Evolutionary conservation across 1,140 invertebrate species (phyloP), one percentile per base, ranked within the genome.

Genomic region (Drosophila setifemur): DNA sequence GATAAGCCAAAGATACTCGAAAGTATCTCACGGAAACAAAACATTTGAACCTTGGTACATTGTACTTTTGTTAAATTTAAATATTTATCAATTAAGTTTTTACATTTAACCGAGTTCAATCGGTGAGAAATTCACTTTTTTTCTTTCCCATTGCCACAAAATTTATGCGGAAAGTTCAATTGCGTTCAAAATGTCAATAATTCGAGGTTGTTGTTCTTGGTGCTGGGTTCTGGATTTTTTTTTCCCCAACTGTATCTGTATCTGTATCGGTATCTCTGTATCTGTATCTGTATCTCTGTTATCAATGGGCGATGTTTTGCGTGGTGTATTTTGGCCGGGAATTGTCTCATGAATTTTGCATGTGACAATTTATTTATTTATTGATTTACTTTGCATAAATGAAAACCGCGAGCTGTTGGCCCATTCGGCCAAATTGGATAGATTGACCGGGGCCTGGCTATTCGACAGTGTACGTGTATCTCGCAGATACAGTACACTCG

Each of bases 351-450:
- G 71, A 74, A 85, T 85, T 75, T 85, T 75, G 79, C 75, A 86
- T 85, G 82, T 23, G 71, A 39, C 81, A 85, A 86, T 85, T 87
- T 87, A 85, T 85, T 79, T 81, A 85, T 85, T 85, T 75, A 86
- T 85, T 85, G 79, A 83, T 85, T 83, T 85, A 85, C 79, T 82
- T 74, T 53, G 48, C 61, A 58, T 64, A 9, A 35, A 16, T 14
- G 23, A 18, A 44, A 64, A 25, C 57, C 28, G 35, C 52, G 29
- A 66, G 31, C 12, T 55, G 7, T 63, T n/a, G n/a, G 40, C 25
- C 42, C n/a, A 19, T 21, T 16, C 40, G 26, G 21, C 28, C 14
- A 9, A 21, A 21, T 42, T 4, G 19, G 8, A 21, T 11, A 12
- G 21, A 23, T 25, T 39, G 60, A n/a, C 25, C 40, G 16, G 55